These are phyloP conservation scores for Sceloporus undulatus DNA, from an alignment of 2,113 vertebrate species.

Conservation along the genomic window DNA sequence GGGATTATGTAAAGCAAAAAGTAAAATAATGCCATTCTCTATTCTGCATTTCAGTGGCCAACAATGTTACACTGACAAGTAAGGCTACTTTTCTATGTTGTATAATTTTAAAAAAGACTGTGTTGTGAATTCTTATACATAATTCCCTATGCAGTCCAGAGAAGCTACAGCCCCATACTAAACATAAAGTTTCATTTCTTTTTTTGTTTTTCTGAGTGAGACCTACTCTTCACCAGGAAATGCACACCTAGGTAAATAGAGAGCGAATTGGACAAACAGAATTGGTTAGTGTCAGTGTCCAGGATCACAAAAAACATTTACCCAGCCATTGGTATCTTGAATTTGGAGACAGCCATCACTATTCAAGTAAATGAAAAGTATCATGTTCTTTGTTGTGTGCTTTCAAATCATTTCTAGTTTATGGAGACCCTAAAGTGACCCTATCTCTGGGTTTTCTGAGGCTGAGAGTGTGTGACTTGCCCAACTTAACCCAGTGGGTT, in stretches of 20 bases:
- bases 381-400: too few relatives aligned
- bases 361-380: background rate
- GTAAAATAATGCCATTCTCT: background rate
- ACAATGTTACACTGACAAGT: background rate
- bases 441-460: too few relatives aligned
- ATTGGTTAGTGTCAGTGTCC: background rate
- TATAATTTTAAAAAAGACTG: slow-evolving; percentile 1
- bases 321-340: background rate
- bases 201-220: background rate
- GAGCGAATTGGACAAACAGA: background rate
- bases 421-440: too few relatives aligned
- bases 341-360: background rate
- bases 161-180: background rate
- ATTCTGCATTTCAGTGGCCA: background rate
- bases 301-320: background rate
- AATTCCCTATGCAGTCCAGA: background rate
- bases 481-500: too few relatives aligned
- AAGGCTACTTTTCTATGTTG: accelerated
- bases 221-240: background rate
- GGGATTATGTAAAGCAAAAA: slow-evolving; percentile 51
- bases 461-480: too few relatives aligned
- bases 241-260: background rate
- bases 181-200: background rate
- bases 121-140: background rate
- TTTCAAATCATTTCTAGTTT: too few relatives aligned